phyloP scores from a whole-genome alignment of 1,140 invertebrate genomes.

The Drosophila ercepeae region DNA sequence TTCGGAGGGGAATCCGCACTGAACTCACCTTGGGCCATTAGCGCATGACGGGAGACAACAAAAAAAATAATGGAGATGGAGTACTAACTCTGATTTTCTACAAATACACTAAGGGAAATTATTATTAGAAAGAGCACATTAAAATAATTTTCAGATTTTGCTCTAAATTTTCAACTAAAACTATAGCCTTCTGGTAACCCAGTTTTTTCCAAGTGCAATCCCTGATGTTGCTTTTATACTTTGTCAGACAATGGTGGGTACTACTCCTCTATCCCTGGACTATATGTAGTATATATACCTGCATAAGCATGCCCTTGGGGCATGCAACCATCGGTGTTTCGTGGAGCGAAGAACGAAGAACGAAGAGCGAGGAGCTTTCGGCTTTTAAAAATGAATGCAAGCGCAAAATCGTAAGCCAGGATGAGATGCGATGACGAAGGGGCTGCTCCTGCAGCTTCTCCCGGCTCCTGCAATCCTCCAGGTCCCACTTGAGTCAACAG shows the following conservation, averaged over 20 bases:
- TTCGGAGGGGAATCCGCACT: neutral
- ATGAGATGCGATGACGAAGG: slow-evolving; percentile 26
- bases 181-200: too few species aligned
- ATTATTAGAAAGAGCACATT: neutral
- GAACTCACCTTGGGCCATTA: slow-evolving; percentile 58
- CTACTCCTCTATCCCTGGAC: slow-evolving; percentile 21
- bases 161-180: too few species aligned
- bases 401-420: slow-evolving; percentile 54
- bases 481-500: slow-evolving; percentile 48
- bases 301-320: slow-evolving; percentile 67
- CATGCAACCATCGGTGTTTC: neutral
- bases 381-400: slow-evolving; percentile 61
- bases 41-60: slow-evolving; percentile 36
- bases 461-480: neutral
- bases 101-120: neutral
- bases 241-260: slow-evolving; percentile 41
- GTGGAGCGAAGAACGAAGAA: slow-evolving; percentile 2
- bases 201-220: neutral
- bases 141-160: too few species aligned
- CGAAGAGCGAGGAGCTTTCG: slow-evolving; percentile 1
- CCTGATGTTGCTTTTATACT: neutral
- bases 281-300: slow-evolving; percentile 25
- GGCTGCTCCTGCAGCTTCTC: neutral
- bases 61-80: slow-evolving; percentile 27
- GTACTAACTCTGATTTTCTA: slow-evolving; percentile 24